Base-by-base conservation (phyloP, 2,113 vertebrate genomes). In the Poecilia latipinna region DNA sequence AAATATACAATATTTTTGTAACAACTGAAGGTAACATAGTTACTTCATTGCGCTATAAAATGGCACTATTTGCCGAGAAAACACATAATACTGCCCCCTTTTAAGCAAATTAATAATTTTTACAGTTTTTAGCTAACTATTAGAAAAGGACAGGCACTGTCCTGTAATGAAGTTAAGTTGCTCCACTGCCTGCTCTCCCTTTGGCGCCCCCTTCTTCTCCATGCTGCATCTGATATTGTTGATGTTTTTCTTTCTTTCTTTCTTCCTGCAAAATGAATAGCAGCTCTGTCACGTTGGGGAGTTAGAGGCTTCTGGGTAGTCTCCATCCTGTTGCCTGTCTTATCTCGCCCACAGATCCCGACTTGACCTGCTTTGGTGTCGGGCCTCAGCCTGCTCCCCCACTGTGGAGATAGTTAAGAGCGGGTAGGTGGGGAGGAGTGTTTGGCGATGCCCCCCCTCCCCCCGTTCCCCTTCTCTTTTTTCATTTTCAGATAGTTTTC, bases 161-260 rank as follows among this genome's bases (percentile, higher is more conserved):
- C 37, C 12, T n/a, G 22, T 69, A 85, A 87, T 77, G 44, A 83
- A 84, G 78, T 84, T 77, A 71, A 75, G 80, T 82, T 68, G 51
- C 70, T 67, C 37, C 72, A 4, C 13, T 29, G 8, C 29, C 29
- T 60, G 12, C 65, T 61, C 70, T 48, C 17, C 44, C 19, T 48
- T 48, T 19, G 17, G 44, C 19, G 15, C 51, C 61, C 39, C 51
- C 61, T 66, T 60, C 12, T 19, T 28, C 68, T 68, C 32, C 33
- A 71, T 39, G 48, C 81, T 86, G 77, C 88, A 91, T 92, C 84
- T 86, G 93, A 94, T 92, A 91, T 91, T 86, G 85, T 90, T 92
- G 82, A 93, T 91, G 88, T 92, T 93, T 92, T 93, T 86, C 88
- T 91, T 87, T 90, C 88, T 91, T 87, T 90, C 84, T 89, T 82